Base-by-base conservation (phyloP, 2,888 invertebrate genomes). In the Xestobium rufovillosum region DNA sequence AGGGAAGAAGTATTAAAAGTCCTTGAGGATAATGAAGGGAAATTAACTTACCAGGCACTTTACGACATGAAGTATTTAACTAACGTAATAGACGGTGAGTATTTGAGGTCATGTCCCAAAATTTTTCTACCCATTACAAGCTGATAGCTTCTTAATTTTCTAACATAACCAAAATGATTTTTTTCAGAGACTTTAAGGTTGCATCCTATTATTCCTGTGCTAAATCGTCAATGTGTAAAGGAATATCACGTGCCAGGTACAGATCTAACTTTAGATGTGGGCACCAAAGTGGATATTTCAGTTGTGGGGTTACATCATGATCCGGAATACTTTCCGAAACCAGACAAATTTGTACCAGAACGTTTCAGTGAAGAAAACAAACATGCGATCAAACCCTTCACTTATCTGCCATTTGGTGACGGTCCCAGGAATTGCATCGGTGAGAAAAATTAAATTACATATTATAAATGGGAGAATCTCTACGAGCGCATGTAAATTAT, bases 51-150 rank as follows among this genome's bases (percentile, higher is more conserved):
- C 41, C 67, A 71, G 1, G 50, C 59, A 0, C 30, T 70, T 1
- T 53, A 53, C 23, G 64, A 67, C 9, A 61, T 71, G 66, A 58
- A 56, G 2, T 71, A 69, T 38, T 44, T 71, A 48, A 66, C 68
- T 17, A 61, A 61, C 45, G 66, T 66, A 1, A 49, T 69, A 1
- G 48, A 57, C 39, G 65, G 63, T 61, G 49, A 46, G 14, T 26
- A 15, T 17, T 25, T n/a, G n/a, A n/a, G n/a, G n/a, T n/a, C n/a
- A n/a, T n/a, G n/a, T n/a, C n/a, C n/a, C n/a, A n/a, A n/a, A n/a
- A n/a, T n/a, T n/a, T n/a, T n/a, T n/a, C n/a, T n/a, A n/a, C n/a
- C n/a, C n/a, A n/a, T n/a, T n/a, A n/a, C n/a, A n/a, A n/a, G n/a
- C n/a, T n/a, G n/a, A n/a, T n/a, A n/a, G n/a, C n/a, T n/a, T n/a